Conservation (phyloP, 2,888 invertebrate species). For the Ichneumoninae sp. region DNA sequence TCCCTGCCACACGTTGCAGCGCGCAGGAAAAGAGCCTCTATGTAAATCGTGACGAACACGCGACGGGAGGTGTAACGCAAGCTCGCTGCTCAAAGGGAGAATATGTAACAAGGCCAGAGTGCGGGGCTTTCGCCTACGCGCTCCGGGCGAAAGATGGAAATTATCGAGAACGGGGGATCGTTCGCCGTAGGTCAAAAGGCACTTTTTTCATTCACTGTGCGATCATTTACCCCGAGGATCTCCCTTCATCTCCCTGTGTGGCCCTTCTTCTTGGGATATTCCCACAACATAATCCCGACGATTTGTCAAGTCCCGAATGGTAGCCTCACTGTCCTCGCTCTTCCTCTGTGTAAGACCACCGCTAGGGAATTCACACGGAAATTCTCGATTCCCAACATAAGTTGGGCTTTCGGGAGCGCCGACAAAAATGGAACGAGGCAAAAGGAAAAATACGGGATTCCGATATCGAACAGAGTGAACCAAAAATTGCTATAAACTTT, state of each 20-base stretch:
- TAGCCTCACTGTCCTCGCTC: conserved; percentile 11
- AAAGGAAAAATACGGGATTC: conserved; percentile 18
- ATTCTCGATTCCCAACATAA: conserved; percentile 16
- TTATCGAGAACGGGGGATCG: conserved; percentile 45
- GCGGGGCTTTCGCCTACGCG: conserved; percentile 16
- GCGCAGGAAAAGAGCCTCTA: background rate
- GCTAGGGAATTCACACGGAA: conserved; percentile 38
- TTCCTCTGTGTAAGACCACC: conserved; percentile 5
- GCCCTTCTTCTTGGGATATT: conserved; percentile 30
- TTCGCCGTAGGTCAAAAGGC: conserved; percentile 40
- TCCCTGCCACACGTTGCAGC: background rate
- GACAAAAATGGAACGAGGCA: conserved; percentile 5
- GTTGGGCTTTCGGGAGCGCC: background rate
- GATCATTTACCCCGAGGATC: background rate
- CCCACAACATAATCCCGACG: conserved; percentile 38
- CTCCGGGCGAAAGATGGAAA: conserved; percentile 34
- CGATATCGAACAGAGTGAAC: conserved; percentile 13
- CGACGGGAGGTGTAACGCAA: conserved; percentile 11
- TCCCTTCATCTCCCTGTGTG: background rate
- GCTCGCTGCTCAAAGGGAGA: background rate
- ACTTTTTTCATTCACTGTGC: conserved; percentile 24
- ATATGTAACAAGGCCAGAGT: background rate
- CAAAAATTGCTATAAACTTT: conserved; percentile 20
- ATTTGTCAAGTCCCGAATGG: conserved; percentile 52
- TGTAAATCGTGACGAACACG: conserved; percentile 35